Base-by-base conservation (phyloP, 2,113 vertebrate species). In the Thermophis baileyi region DNA sequence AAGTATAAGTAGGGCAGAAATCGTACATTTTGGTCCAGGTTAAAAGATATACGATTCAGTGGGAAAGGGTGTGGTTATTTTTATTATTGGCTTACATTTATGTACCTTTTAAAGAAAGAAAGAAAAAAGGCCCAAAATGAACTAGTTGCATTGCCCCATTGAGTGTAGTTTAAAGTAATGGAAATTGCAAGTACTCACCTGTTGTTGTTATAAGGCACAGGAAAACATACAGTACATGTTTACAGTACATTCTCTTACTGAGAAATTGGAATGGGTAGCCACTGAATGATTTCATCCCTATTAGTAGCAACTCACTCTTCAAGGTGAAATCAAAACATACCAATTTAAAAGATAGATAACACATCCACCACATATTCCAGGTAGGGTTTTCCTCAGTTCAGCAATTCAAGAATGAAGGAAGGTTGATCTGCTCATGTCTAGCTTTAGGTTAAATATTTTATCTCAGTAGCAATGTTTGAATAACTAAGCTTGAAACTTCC, bases 281-380 rank as follows among this genome's bases (percentile, higher is more conserved):
- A 44, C 35, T 87, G 44, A 63, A 3, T 88, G 24, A 81, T 20
- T 51, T 20, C 18, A 46, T 18, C 35, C 86, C 90, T 87, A 44
- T 5, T 85, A 54, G 30, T 6, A 35, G n/a, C 49, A 85, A 88
- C 35, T 87, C 85, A 35, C 3, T 14, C 69, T 85, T 53, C 27
- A 85, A 89, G 11, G 89, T 30, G 10, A 89, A 90, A 81, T 93
- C 44, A 89, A 91, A 92, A 89, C 74, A 14, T 92, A 54, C 24
- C 60, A 85, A 4, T 25, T 92, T 90, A 81, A 55, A 47, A 30
- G 20, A 91, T 54, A 93, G 22, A 81, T 91, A 92, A 91, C 18
- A 11, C 11, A 93, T 47, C 30, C 0, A 0, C 35, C 0, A 0
- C 63, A 50, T 86, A 57, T 90, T 53, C 47, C 50, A n/a, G 30